Evolutionary conservation across 2,888 invertebrate genomes (phyloP), one percentile per base, ranked within the genome.

Genomic region (Callosobruchus maculatus): DNA sequence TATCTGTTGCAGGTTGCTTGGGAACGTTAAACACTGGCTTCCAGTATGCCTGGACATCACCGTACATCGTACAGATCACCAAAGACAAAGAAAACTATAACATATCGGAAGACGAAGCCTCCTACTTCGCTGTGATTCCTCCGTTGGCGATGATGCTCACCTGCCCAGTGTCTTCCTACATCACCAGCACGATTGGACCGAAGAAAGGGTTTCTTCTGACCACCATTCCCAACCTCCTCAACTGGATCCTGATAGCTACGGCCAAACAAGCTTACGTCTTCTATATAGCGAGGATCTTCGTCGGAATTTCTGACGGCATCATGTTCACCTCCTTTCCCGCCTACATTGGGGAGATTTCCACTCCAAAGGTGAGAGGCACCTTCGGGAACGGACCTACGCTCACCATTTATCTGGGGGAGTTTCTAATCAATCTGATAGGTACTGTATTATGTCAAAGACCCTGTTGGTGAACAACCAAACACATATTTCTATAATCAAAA

Each of bases 401-500:
- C 21, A 75, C 73, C n/a, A 77, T 80, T 18, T 83, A 82, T 73
- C 71, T 82, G n/a, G 84, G 84, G 31, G 79, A 82, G 70, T 80
- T 83, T 68, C 31, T 81, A 18, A 81, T 83, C 49, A 85, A 90
- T 85, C 87, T 89, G 83, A 88, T 91, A 78, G 91, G 91, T 3
- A 75, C 22, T 20, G 13, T 67, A 49, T 18, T 3, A 49, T 18
- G 4, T 13, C 1, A 13, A 49, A 49, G 1, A 49, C 13, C 49
- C 49, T 49, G 49, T 49, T 7, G 1, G 18, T 49, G 49, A 1
- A 1, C 49, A 7, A 13, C 49, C 49, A 49, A 7, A 1, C 49
- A 3, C 49, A 49, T 49, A 49, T 13, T 18, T 49, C 1, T 7
- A 1, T 3, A 18, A 49, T 3, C 18, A 7, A 13, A 5, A 13